These are phyloP conservation scores for Crematogaster levior DNA, from an alignment of 2,888 invertebrate genomes.

Conservation along the genomic window DNA sequence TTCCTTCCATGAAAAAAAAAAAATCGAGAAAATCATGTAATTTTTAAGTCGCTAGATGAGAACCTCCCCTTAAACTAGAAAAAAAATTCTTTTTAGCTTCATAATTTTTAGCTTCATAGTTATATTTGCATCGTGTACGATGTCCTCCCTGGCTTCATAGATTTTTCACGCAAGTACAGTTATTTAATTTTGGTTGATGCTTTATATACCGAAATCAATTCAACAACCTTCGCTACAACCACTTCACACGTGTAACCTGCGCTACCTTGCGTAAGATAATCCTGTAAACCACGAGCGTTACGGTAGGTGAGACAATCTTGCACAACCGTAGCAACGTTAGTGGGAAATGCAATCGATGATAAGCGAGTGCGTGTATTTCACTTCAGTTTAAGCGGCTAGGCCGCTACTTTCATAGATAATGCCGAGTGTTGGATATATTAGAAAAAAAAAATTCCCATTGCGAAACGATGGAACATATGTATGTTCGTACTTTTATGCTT, in stretches of 20 bases:
- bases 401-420: slow-evolving; percentile 58
- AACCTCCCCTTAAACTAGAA: not conserved
- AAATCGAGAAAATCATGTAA: too few relatives aligned
- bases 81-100: not conserved
- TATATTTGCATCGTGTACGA: not conserved
- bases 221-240: slow-evolving; percentile 28
- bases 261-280: slow-evolving; percentile 63
- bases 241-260: slow-evolving; percentile 43
- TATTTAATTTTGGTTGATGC: not conserved
- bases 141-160: not conserved
- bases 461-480: slow-evolving; percentile 10
- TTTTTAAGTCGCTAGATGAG: too few relatives aligned
- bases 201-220: slow-evolving; percentile 21
- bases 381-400: slow-evolving; percentile 28
- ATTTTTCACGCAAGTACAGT: not conserved
- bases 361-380: slow-evolving; percentile 56
- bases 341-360: slow-evolving; percentile 69
- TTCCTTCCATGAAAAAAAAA: too few relatives aligned
- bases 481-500: slow-evolving; percentile 21
- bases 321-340: slow-evolving; percentile 61
- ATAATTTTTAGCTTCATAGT: not conserved
- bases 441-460: slow-evolving; percentile 26
- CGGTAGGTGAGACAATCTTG: slow-evolving; percentile 63
- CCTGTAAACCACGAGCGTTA: slow-evolving; percentile 54
- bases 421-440: slow-evolving; percentile 14